Evolutionary conservation across 2,888 invertebrate genomes (phyloP).

Genomic region (Arctia plantaginis): DNA sequence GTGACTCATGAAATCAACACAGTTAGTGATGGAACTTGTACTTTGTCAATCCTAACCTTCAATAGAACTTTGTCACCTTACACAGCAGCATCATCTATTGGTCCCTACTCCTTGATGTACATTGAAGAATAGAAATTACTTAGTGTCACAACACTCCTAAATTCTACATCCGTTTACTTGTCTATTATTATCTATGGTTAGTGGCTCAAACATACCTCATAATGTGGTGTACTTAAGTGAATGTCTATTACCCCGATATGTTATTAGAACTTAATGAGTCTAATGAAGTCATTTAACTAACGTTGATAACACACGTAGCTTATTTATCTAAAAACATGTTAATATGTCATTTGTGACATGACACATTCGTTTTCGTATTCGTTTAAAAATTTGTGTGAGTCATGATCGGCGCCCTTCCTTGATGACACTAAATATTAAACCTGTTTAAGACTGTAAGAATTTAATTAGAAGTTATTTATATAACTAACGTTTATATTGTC

Average conservation of each 20-base stretch:
- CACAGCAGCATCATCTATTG: background rate
- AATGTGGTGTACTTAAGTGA: constrained; percentile 24
- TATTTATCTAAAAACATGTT: constrained; percentile 14
- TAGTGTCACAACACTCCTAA: background rate
- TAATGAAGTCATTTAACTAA: constrained; percentile 26
- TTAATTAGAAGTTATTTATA: constrained; percentile 2
- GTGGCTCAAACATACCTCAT: constrained; percentile 15
- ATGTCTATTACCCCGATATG: constrained; percentile 21
- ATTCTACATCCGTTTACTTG: background rate
- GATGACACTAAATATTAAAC: background rate
- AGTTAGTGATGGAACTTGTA: background rate
- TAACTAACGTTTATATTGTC: background rate
- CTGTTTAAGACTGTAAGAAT: background rate
- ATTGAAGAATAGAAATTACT: background rate
- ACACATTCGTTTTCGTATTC: constrained; percentile 4
- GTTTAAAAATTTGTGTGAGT: constrained; percentile 3
- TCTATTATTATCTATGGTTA: constrained; percentile 13
- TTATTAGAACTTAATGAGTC: constrained; percentile 24
- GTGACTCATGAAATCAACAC: background rate
- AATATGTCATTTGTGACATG: constrained; percentile 7
- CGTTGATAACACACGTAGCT: constrained; percentile 5
- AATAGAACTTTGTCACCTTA: too few species aligned
- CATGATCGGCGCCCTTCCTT: constrained; percentile 3
- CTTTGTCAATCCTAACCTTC: background rate
- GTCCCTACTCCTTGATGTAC: background rate